These are phyloP conservation scores for Drosophila bipectinata DNA, from an alignment of 1,140 invertebrate genomes.

Conservation along the genomic window DNA sequence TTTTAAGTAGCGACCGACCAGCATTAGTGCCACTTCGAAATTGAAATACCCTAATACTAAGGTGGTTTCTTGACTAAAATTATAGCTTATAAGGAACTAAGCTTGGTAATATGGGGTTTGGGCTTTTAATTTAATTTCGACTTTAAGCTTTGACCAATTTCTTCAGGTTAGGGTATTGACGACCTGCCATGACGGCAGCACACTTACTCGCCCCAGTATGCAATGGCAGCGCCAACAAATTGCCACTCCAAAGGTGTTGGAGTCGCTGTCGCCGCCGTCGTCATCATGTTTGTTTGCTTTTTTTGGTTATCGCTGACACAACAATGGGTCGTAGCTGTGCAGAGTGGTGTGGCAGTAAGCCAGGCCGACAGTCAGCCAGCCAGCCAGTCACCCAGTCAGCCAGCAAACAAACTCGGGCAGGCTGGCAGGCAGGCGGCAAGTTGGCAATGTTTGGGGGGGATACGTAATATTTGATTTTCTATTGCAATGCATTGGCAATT, in stretches of 20 bases:
- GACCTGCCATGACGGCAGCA: conserved; percentile 17
- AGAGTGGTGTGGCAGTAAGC: neutral
- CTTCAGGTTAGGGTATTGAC: conserved; percentile 4
- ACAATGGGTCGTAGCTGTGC: conserved; percentile 65
- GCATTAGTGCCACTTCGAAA: neutral
- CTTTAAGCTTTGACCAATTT: neutral
- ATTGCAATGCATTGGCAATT: conserved; percentile 66
- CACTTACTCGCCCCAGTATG: conserved; percentile 39
- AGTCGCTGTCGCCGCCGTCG: conserved; percentile 64
- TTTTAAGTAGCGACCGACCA: conserved; percentile 29
- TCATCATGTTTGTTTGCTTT: conserved; percentile 56
- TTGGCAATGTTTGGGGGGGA: conserved; percentile 37
- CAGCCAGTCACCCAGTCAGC: conserved; percentile 7
- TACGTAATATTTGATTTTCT: conserved; percentile 79
- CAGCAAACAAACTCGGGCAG: conserved; percentile 19
- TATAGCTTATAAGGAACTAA: neutral
- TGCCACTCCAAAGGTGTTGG: conserved; percentile 80
- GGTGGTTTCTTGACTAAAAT: neutral
- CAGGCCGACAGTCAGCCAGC: conserved; percentile 10
- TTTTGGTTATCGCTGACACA: conserved; percentile 75
- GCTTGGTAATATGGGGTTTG: neutral
- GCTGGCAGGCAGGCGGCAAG: neutral
- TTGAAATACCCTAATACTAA: conserved; percentile 5
- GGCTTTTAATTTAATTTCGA: neutral
- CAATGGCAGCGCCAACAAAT: conserved; percentile 71